phyloP scores from a whole-genome alignment of 2,797 vertebrate species.

The Yasuhikotakia modesta region DNA sequence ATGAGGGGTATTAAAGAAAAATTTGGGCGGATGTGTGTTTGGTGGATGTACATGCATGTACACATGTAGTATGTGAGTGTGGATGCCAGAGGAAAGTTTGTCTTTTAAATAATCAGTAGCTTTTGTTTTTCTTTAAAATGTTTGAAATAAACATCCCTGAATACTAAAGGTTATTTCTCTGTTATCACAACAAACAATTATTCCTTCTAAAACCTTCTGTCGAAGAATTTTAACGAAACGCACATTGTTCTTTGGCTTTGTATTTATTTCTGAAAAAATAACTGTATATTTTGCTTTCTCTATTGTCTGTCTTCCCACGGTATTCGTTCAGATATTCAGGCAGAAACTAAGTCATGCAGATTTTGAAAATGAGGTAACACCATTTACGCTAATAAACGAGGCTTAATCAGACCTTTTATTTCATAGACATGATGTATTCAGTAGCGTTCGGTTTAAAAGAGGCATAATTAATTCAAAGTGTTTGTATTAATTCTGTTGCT shows the following conservation, averaged over 20 bases:
- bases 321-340: constrained; percentile 1
- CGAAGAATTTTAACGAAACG: constrained; percentile 12
- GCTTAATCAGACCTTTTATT: constrained; percentile 32
- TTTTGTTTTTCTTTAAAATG: background rate
- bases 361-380: constrained; percentile 12
- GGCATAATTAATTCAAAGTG: constrained; percentile 18
- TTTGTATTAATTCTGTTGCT: constrained; percentile 14
- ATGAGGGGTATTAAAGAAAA: constrained; percentile 46
- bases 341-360: background rate
- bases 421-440: constrained; percentile 14
- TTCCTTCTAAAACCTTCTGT: constrained; percentile 20
- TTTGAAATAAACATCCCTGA: constrained; percentile 19
- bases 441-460: constrained; percentile 14
- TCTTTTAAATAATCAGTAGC: constrained; percentile 33
- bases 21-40: constrained; percentile 22
- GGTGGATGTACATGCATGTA: constrained; percentile 2
- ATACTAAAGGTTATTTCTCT: constrained; percentile 10
- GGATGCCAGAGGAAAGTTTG: constrained; percentile 18
- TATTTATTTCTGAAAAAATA: constrained; percentile 29
- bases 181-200: constrained; percentile 21
- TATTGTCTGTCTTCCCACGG: constrained; percentile 17
- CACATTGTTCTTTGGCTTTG: constrained; percentile 28
- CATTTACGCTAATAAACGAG: constrained; percentile 19
- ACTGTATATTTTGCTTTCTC: background rate
- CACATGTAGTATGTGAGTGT: constrained; percentile 40